These are phyloP conservation scores for Apodemia hepburni DNA, from an alignment of 2,888 invertebrate species.

Conservation along the genomic window DNA sequence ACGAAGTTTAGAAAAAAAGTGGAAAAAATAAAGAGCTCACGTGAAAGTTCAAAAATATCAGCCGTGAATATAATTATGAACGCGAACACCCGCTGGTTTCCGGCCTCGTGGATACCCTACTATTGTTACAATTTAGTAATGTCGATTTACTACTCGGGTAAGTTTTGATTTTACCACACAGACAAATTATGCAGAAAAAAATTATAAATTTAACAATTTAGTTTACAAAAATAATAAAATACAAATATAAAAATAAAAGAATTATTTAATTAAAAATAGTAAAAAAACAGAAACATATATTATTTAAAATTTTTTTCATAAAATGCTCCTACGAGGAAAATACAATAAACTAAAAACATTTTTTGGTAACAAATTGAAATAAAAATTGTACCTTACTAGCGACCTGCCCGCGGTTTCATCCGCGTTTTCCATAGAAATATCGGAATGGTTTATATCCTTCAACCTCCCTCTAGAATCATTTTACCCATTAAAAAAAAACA, in stretches of 20 bases:
- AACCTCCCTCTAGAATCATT: no score
- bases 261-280: background rate
- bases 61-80: slow-evolving; percentile 76
- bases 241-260: background rate
- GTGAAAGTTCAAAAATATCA: slow-evolving; percentile 77
- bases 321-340: no score
- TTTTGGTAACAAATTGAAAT: no score
- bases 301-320: background rate
- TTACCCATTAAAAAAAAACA: no score
- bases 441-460: no score
- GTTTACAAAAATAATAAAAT: background rate
- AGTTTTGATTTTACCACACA: slow-evolving; percentile 1
- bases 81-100: slow-evolving; percentile 75
- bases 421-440: no score
- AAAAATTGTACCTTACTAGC: no score
- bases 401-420: no score
- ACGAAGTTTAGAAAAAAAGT: slow-evolving; percentile 69
- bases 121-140: slow-evolving; percentile 36
- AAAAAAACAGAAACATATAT: background rate
- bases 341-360: no score
- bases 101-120: slow-evolving; percentile 56
- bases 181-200: no score
- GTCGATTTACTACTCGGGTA: slow-evolving; percentile 15
- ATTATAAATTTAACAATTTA: background rate
- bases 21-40: slow-evolving; percentile 71